Conservation (phyloP, 2,797 vertebrate species). For the Micrastur ruficollis region DNA sequence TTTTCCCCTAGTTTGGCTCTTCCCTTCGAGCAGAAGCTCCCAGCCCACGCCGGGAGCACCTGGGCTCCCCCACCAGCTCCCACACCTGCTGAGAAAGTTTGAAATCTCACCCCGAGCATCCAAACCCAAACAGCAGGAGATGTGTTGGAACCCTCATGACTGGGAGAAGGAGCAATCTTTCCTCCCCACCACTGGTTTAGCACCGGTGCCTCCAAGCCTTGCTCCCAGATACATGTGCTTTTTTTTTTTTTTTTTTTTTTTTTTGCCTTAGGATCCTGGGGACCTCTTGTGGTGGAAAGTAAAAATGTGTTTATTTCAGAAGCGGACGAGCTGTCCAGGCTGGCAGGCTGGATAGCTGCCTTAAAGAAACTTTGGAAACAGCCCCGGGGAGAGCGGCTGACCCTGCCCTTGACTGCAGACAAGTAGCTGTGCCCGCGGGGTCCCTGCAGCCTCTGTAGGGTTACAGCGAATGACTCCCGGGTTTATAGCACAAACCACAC, state of each 20-base stretch:
- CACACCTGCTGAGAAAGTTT: neutral
- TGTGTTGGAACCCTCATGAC: fast-evolving
- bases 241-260: too few species aligned
- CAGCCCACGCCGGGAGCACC: fast-evolving
- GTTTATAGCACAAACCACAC: neutral
- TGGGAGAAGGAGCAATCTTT: neutral
- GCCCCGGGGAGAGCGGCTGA: neutral
- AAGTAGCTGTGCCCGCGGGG: neutral
- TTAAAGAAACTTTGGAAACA: too few species aligned
- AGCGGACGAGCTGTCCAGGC: fast-evolving
- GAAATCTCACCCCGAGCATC: neutral
- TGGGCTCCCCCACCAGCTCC: neutral
- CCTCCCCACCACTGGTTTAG: neutral
- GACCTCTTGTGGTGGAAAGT: constrained; percentile 37
- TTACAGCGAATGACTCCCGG: neutral
- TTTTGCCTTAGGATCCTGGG: neutral
- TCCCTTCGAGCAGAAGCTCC: neutral
- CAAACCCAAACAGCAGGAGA: too few species aligned
- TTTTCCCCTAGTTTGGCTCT: neutral
- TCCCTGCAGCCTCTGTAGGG: neutral
- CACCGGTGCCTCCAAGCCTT: fast-evolving
- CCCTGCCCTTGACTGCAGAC: neutral
- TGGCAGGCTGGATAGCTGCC: too few species aligned
- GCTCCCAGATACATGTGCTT: neutral
- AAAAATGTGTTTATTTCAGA: neutral